Evolutionary conservation across 2,113 vertebrate species (phyloP), one percentile per base, ranked within the genome.

Genomic region (Microcebus jonahi): DNA sequence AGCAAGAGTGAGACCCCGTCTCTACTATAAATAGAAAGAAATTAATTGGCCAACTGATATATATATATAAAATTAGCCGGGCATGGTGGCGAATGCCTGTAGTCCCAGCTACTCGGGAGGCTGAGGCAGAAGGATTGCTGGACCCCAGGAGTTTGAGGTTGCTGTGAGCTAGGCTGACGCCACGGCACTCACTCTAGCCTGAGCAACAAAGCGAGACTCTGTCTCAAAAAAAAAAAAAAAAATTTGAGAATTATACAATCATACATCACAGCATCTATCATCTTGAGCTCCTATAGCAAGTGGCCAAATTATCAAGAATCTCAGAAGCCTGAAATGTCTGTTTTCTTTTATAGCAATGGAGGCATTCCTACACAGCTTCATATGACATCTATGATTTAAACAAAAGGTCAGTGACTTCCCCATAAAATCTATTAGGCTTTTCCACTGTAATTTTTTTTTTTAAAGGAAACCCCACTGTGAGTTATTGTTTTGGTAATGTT

Each of bases 341-440:
- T 88, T 96, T 98, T 98, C 5, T 98, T 94, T 98, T 98, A 39
- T 88, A 99, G 99, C 94, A 98, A 94, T 99, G 99, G 99, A 98
- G 99, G 17, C 98, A 99, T 97, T 99, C 99, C 57, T 99, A 98
- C 91, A 99, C 97, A 50, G 99, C 99, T 95, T 99, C 99, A 0
- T 99, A 99, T 86, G 75, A 97, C 87, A 98, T 99, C 96, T 99
- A 98, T 98, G 34, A 98, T 96, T 94, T 99, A 95, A 95, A 0
- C 39, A 98, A 3, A 93, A 98, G 98, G 99, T 99, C 91, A 98
- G 98, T 98, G 94, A 89, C 82, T 96, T 48, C 93, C 50, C 95
- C 89, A 68, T 71, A 75, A 79, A 36, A 29, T 0, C 76, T 27
- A 48, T 2, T 1, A 45, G 31, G 3, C 82, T 97, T 88, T 95